A percentile compares a stretch with the other conserved stretches of the same genome.
Conservation (phyloP, 2,888 invertebrate genomes). For the Pterobdella sp. region DNA sequence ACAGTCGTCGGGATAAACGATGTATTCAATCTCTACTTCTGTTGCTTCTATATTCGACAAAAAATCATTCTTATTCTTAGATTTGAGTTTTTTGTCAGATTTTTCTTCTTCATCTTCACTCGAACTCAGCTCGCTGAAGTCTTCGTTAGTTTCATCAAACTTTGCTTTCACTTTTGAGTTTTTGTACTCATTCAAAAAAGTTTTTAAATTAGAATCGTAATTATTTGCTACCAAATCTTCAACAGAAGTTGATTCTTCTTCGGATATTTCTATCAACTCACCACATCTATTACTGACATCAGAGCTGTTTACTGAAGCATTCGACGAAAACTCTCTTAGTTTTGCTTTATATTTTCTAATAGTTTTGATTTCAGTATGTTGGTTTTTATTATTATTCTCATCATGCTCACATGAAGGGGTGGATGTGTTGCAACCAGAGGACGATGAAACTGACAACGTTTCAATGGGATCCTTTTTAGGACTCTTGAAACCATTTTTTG, state of each 20-base stretch:
- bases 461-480: conserved; percentile 14
- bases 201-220: not conserved
- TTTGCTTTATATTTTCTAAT: too few species aligned
- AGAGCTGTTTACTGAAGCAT: not conserved
- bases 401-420: conserved; percentile 7
- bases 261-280: not conserved
- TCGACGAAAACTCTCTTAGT: not conserved
- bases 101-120: conserved; percentile 2
- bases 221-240: not conserved
- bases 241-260: not conserved
- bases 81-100: not conserved
- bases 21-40: conserved; percentile 66
- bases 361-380: not conserved
- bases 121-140: not conserved
- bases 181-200: not conserved
- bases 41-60: conserved; percentile 57
- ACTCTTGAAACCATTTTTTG: conserved; percentile 9
- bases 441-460: not conserved
- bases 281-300: not conserved
- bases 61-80: not conserved
- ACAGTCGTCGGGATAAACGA: conserved; percentile 82
- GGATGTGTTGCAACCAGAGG: conserved; percentile 23
- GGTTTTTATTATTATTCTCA: not conserved
- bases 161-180: not conserved
- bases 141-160: not conserved